Percentiles rank a stretch among this genome's conserved stretches.
phyloP scores from a whole-genome alignment of 2,113 vertebrate species.

The Atherinomorus stipes region DNA sequence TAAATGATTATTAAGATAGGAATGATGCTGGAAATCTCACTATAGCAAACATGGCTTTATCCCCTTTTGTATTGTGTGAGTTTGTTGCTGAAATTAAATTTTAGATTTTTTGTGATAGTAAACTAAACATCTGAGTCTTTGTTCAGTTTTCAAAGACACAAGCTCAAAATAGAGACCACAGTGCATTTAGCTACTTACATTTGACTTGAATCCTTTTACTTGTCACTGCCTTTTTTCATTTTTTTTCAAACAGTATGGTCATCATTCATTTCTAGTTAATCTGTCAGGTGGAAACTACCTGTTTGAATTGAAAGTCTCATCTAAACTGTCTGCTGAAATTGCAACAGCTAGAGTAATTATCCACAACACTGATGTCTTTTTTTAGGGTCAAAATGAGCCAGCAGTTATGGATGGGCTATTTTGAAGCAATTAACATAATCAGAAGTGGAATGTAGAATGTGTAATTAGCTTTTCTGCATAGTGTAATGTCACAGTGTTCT shows the following conservation, averaged over 20 bases:
- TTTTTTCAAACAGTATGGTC: neutral
- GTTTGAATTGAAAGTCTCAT: constrained; percentile 39
- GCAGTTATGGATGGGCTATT: constrained; percentile 13
- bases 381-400: constrained; percentile 29
- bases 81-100: too few relatives aligned
- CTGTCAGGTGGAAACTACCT: constrained; percentile 26
- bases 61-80: too few relatives aligned
- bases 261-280: constrained; percentile 24
- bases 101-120: too few relatives aligned
- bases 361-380: constrained; percentile 41
- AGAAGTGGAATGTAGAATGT: constrained; percentile 9
- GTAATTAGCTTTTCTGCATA: constrained; percentile 5
- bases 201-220: neutral
- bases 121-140: too few relatives aligned
- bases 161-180: neutral
- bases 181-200: constrained; percentile 2
- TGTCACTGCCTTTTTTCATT: neutral
- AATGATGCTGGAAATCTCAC: too few relatives aligned
- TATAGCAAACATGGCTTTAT: too few relatives aligned
- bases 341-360: constrained; percentile 58
- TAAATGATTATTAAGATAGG: too few relatives aligned
- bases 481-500: neutral
- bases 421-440: constrained; percentile 27
- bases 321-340: constrained; percentile 33
- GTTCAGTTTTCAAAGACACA: too few relatives aligned